phyloP scores from a whole-genome alignment of 2,888 invertebrate genomes.

The Diplazon laetatorius region DNA sequence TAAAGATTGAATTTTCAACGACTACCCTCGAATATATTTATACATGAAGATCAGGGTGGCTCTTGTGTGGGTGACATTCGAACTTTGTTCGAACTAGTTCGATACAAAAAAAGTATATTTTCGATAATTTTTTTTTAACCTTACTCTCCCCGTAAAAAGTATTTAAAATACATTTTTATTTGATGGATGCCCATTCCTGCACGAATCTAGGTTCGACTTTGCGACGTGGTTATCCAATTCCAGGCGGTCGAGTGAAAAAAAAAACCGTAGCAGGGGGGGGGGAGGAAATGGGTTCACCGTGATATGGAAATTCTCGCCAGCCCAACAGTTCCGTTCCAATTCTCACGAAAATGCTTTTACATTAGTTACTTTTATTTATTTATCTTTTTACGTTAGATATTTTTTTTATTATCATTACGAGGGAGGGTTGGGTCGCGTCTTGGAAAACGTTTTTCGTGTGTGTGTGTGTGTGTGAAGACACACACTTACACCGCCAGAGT shows the following conservation, averaged over 20 bases:
- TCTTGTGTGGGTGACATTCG: too few species aligned
- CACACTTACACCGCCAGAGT: conserved; percentile 18
- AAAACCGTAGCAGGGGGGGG: conserved; percentile 36
- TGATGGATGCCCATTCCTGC: too few species aligned
- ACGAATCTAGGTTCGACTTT: not conserved
- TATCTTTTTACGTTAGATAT: conserved; percentile 14
- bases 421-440: conserved; percentile 2
- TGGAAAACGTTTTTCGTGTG: conserved; percentile 2
- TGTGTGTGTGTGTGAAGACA: too few species aligned
- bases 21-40: too few species aligned
- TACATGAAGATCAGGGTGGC: too few species aligned
- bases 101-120: too few species aligned
- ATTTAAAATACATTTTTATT: too few species aligned
- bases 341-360: conserved; percentile 21
- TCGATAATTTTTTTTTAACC: too few species aligned
- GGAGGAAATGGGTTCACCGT: conserved; percentile 51
- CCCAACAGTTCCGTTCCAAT: conserved; percentile 24
- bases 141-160: too few species aligned
- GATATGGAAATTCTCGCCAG: conserved; percentile 50
- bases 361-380: conserved; percentile 16
- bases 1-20: too few species aligned
- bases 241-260: conserved; percentile 29
- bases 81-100: too few species aligned
- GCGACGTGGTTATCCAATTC: not conserved
- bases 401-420: not conserved